Conservation (phyloP, 2,113 vertebrate species). For the Elanus axillaris region DNA sequence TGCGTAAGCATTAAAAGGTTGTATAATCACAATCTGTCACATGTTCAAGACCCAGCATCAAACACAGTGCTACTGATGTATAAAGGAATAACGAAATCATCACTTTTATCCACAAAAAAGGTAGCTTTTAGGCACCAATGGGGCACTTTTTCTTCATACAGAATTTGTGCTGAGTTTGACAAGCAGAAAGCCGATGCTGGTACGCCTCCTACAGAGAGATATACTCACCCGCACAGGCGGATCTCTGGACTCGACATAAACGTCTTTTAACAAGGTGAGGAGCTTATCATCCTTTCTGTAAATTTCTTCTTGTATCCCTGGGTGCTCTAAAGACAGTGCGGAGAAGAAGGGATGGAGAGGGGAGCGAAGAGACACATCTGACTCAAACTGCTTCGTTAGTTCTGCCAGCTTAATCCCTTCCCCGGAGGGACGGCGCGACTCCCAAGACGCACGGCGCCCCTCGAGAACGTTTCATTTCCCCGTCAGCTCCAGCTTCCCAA, state of each 20-base stretch:
- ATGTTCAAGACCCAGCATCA: fast-evolving
- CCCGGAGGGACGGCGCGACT: fast-evolving
- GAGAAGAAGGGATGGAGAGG: neutral
- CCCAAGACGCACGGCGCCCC: neutral
- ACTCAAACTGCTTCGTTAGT: fast-evolving
- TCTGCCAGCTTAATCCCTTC: neutral
- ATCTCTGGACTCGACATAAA: constrained; percentile 89
- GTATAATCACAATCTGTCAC: neutral
- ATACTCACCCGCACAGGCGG: constrained; percentile 73
- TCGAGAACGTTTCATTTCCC: too few species aligned
- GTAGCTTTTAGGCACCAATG: neutral
- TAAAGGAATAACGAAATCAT: fast-evolving
- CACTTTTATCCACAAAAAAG: neutral
- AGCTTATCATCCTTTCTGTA: constrained; percentile 77
- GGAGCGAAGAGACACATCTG: neutral
- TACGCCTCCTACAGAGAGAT: neutral
- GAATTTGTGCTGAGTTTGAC: neutral
- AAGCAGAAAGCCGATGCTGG: neutral
- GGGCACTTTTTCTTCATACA: neutral
- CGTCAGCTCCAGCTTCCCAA: neutral
- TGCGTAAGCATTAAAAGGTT: neutral
- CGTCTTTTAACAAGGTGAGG: constrained; percentile 74
- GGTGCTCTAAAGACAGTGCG: neutral
- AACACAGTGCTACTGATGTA: neutral
- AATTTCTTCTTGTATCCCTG: constrained; percentile 62